Evolutionary conservation across 2,797 vertebrate genomes (phyloP), one percentile per base, ranked within the genome.

Genomic region (Anguilla pacifica): DNA sequence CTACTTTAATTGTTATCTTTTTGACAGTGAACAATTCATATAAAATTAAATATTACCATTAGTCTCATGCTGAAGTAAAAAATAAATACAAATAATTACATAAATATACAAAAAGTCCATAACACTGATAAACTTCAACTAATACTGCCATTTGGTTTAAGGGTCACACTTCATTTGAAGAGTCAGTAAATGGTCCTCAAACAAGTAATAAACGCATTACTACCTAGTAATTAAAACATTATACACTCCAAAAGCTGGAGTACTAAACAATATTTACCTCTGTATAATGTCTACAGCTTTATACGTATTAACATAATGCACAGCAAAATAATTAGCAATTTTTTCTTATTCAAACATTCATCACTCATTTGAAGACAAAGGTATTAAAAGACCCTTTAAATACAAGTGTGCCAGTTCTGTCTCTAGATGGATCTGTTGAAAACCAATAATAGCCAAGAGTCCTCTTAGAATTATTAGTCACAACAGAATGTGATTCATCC

Each of bases 61-160:
- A 96, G 92, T 89, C 51, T 79, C 85, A 97, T 96, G 94, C 93
- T 97, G 95, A 93, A 95, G 95, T 93, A 94, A 97, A 96, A 97
- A 99, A 99, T 99, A 99, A 99, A 99, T 99, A 99, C 96, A 97
- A 91, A 97, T 98, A 96, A 96, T 98, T 97, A 97, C 96, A 98
- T 96, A 97, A 98, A 98, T 97, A 97, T 97, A 98, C 96, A 97
- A 90, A 95, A 96, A 95, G 94, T 95, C 94, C 95, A 97, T 92
- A 94, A 92, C 89, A 93, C 94, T 96, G 94, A 94, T 96, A 96
- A 92, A 95, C 91, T 96, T 97, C 96, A 95, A 95, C 96, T 96
- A 97, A 97, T 96, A 96, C 96, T 97, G 97, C 95, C 95, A 95
- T 96, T 95, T 91, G 91, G 95, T 96, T 95, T 94, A 96, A 95